phyloP scores from a whole-genome alignment of 2,797 vertebrate species.

The Oreochromis grahami region DNA sequence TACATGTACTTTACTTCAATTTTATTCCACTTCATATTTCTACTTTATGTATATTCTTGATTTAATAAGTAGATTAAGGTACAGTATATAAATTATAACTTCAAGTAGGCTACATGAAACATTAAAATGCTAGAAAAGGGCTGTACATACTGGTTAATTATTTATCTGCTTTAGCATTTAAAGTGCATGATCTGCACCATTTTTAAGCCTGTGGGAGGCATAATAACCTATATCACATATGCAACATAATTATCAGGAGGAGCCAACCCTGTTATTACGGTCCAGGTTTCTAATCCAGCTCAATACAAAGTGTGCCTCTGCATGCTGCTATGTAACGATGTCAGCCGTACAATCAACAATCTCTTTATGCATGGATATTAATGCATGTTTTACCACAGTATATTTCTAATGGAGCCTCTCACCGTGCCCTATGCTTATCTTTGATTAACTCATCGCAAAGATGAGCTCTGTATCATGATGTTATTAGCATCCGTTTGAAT shows the following conservation, averaged over 20 bases:
- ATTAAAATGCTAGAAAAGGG: background rate
- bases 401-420: conserved; percentile 43
- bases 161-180: background rate
- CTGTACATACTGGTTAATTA: background rate
- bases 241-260: conserved; percentile 20
- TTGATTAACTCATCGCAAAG: conserved; percentile 59
- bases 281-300: conserved; percentile 41
- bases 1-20: background rate
- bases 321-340: conserved; percentile 46
- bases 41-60: background rate
- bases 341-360: conserved; percentile 27
- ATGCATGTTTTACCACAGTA: conserved; percentile 49
- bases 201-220: conserved; percentile 9
- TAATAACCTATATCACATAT: conserved; percentile 10
- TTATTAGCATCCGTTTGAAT: conserved; percentile 54
- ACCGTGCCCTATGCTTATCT: conserved; percentile 43
- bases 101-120: fast-evolving
- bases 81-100: background rate
- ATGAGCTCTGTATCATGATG: conserved; percentile 59
- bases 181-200: background rate
- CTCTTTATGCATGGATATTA: conserved; percentile 55
- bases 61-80: background rate
- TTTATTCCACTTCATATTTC: background rate
- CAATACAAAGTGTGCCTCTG: conserved; percentile 29
- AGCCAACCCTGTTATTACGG: conserved; percentile 5